These are phyloP conservation scores for Neuroscelio doddi DNA, from an alignment of 2,888 invertebrate species.

Conservation along the genomic window DNA sequence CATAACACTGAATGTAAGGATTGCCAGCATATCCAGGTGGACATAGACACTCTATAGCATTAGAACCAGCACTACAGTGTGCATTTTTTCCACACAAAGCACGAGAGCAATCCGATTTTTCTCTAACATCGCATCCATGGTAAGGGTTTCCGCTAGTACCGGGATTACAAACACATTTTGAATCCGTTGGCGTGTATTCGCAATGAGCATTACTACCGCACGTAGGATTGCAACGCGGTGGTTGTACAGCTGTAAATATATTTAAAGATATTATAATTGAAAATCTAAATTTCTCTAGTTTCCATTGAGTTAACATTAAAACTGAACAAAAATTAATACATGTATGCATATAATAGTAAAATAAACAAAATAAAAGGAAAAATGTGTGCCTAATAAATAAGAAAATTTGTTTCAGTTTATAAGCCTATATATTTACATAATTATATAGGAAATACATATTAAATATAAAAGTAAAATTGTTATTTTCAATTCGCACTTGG, in stretches of 20 bases:
- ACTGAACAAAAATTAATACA: no score
- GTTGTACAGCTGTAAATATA: conserved; percentile 78
- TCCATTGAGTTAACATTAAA: no score
- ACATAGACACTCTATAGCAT: conserved; percentile 86
- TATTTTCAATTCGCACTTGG: no score
- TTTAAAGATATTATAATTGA: no score
- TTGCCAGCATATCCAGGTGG: conserved; percentile 89
- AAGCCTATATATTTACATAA: no score
- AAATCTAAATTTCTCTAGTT: no score
- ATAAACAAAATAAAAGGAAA: no score
- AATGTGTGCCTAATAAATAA: no score
- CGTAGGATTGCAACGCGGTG: conserved; percentile 84
- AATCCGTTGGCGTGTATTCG: conserved; percentile 81
- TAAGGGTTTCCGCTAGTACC: conserved; percentile 92
- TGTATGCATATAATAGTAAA: no score
- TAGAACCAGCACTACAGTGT: conserved; percentile 83
- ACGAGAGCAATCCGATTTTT: conserved; percentile 81
- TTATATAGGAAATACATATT: no score
- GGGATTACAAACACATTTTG: conserved; percentile 87
- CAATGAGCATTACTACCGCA: conserved; percentile 92
- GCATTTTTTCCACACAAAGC: conserved; percentile 86
- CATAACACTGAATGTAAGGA: conserved; percentile 88
- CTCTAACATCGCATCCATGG: conserved; percentile 82
- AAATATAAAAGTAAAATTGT: no score
- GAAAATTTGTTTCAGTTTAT: no score